phyloP scores from a whole-genome alignment of 2,888 invertebrate species.

The Melieria omissa region DNA sequence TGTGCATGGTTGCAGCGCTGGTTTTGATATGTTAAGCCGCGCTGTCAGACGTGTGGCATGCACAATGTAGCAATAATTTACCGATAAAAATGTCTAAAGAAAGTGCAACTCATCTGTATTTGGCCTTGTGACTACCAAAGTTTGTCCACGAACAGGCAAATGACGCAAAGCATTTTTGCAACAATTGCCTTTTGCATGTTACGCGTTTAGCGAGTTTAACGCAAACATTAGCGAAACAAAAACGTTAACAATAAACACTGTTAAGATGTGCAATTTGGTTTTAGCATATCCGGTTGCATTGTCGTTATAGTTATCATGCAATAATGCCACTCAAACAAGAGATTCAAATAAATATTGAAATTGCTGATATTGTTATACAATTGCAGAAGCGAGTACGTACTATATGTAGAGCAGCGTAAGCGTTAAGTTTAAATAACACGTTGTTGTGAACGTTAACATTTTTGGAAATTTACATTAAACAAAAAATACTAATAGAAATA shows the following conservation, averaged over 20 bases:
- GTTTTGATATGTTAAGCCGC: no score
- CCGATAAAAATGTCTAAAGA: no score
- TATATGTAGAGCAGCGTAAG: neutral
- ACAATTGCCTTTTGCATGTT: neutral
- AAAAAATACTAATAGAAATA: no score
- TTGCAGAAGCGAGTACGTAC: neutral
- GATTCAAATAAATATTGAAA: neutral
- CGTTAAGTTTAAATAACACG: conserved; percentile 2
- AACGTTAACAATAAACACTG: conserved; percentile 33
- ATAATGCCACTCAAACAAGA: neutral
- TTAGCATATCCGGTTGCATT: neutral
- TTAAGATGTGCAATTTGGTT: conserved; percentile 13
- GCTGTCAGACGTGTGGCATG: no score
- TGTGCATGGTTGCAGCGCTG: no score
- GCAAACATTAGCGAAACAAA: conserved; percentile 23
- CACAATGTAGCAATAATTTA: no score
- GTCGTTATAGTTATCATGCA: neutral
- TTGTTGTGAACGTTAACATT: conserved; percentile 8
- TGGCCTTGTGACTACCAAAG: no score
- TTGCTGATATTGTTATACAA: neutral
- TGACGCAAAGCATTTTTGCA: no score
- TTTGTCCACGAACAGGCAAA: no score
- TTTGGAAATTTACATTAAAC: neutral
- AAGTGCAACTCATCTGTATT: no score
- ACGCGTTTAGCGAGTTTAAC: neutral